These are phyloP conservation scores for Mormyrops attenuatus DNA, from an alignment of 2,797 vertebrate species.

Conservation along the genomic window DNA sequence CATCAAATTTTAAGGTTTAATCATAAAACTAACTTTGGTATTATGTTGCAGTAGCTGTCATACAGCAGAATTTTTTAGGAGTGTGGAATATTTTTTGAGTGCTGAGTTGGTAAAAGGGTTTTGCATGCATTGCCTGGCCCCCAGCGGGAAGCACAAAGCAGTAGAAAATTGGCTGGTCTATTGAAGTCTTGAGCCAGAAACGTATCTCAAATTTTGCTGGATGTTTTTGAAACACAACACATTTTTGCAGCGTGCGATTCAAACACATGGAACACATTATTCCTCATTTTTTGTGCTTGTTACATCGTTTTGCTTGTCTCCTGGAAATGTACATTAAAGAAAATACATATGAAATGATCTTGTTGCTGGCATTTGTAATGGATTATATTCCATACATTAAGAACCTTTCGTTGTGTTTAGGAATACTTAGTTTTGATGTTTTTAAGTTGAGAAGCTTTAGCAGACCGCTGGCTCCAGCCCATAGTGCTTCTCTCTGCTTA, in stretches of 20 bases:
- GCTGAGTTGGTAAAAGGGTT: slow-evolving; percentile 13
- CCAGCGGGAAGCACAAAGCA: neutral
- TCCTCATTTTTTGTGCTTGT: neutral
- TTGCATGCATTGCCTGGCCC: neutral
- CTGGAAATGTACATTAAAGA: neutral
- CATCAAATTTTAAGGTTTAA: neutral
- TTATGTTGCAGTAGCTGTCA: neutral
- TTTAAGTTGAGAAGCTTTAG: neutral
- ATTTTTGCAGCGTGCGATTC: neutral
- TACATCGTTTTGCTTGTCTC: neutral
- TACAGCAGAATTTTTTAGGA: neutral
- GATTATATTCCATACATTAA: neutral
- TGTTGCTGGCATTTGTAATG: neutral
- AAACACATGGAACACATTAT: neutral
- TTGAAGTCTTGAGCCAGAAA: slow-evolving; percentile 20
- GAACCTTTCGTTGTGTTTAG: neutral
- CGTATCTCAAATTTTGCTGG: slow-evolving; percentile 12
- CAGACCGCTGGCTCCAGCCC: neutral
- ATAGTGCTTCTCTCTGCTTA: neutral
- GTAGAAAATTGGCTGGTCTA: slow-evolving; percentile 6
- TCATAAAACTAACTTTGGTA: neutral
- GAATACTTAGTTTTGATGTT: neutral
- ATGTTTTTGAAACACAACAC: slow-evolving; percentile 9
- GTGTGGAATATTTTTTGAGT: neutral
- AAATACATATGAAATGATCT: neutral